Base-by-base conservation (phyloP, 1,140 invertebrate genomes). In the Homarus americanus region DNA sequence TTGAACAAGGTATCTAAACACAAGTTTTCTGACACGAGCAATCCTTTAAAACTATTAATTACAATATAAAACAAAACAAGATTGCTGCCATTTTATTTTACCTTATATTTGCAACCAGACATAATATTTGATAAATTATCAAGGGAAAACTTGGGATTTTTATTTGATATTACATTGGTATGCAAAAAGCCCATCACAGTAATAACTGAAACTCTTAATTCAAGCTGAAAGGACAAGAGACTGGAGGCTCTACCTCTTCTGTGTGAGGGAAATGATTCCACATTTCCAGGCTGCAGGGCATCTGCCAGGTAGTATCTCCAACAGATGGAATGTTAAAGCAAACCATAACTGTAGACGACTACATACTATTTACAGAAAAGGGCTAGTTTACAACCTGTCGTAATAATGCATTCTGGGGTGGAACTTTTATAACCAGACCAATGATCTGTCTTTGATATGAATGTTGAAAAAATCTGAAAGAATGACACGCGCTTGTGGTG, bases 241-340 rank as follows among this genome's bases (percentile, higher is more conserved):
- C 72, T 86, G 40, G 72, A 76, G 75, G 34, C 84, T 86, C 49
- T 40, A 86, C 32, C 44, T 76, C 32, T 10, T 15, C 40, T 86
- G 84, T 53, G 24, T 76, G 72, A 28, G 38, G 72, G 44, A 86
- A 2, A 86, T 86, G 72, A 76, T 86, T 76, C 69, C 72, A 86
- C 84, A 86, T 86, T 86, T 86, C 41, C 24, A 86, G 9, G 84
- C 84, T 44, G 41, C 69, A 53, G 72, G 84, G 20, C 84, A 86
- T 86, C 84, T 53, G 69, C 69, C 84, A 49, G 41, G 32, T 41
- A 53, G 9, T 76, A 86, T 32, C 15, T 86, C 15, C 28, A 76
- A 12, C 69, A 76, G 69, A 49, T 86, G 84, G 76, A 28, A 32
- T 40, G 41, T 44, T 86, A 4, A 28, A 75, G 10, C 32, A 86